Percentiles rank a stretch among this genome's conserved stretches.
These are phyloP conservation scores for Lordiphosa stackelbergi DNA, from an alignment of 1,140 invertebrate genomes.

Conservation along the genomic window DNA sequence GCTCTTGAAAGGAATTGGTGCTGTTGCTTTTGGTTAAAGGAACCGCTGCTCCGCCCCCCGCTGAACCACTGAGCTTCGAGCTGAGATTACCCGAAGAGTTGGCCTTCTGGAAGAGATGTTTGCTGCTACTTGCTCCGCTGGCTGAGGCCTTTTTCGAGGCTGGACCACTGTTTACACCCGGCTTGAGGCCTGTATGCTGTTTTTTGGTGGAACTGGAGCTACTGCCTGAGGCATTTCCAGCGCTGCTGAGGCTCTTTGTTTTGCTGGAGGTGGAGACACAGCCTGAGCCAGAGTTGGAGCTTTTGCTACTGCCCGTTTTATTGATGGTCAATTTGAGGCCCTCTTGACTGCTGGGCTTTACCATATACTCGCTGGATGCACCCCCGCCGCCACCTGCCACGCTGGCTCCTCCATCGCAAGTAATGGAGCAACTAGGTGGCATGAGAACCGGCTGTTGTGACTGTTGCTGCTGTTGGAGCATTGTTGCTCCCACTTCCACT, in stretches of 20 bases:
- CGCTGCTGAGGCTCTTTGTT: constrained; percentile 1
- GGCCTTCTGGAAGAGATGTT: constrained; percentile 69
- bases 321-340: constrained; percentile 94
- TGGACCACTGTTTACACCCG: constrained; percentile 81
- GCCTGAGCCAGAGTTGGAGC: constrained; percentile 11
- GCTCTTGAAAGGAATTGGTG: constrained; percentile 60
- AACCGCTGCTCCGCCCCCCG: constrained; percentile 18
- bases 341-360: constrained; percentile 81
- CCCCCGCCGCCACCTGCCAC: constrained; percentile 19
- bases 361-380: constrained; percentile 83
- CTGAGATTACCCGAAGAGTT: constrained; percentile 70
- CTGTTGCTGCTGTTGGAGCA: constrained; percentile 34
- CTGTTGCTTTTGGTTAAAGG: constrained; percentile 67
- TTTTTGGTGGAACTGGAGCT: constrained; percentile 39
- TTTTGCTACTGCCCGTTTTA: constrained; percentile 80
- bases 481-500: constrained; percentile 22
- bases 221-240: constrained; percentile 7
- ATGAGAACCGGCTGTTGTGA: constrained; percentile 26
- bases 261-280: constrained; percentile 14
- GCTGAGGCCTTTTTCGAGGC: constrained; percentile 59
- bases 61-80: constrained; percentile 48
- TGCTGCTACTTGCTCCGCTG: constrained; percentile 25
- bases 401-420: constrained; percentile 21
- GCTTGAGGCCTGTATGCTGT: constrained; percentile 89
- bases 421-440: constrained; percentile 44